Evolutionary conservation across 1,140 invertebrate species (phyloP).

Genomic region (Drosophila lacteicornis): DNA sequence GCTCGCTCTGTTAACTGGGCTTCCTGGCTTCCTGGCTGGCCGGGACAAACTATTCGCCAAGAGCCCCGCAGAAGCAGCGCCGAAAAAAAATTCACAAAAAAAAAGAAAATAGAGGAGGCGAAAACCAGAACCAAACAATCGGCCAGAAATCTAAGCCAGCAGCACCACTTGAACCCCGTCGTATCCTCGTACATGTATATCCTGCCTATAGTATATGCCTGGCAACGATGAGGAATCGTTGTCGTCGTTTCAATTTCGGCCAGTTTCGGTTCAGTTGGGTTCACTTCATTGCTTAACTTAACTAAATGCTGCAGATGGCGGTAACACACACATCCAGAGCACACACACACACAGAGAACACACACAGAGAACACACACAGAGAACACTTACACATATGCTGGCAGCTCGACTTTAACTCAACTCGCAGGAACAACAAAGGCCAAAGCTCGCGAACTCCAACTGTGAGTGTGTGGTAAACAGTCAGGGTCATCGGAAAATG

Average conservation of each 20-base stretch:
- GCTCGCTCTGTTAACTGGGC: slow-evolving; percentile 64
- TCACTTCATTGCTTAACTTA: slow-evolving; percentile 83
- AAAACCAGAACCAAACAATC: slow-evolving; percentile 66
- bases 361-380: slow-evolving; percentile 27
- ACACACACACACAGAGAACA: slow-evolving; percentile 11
- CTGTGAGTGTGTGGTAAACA: slow-evolving; percentile 20
- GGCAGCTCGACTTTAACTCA: slow-evolving; percentile 58
- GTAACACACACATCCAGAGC: slow-evolving; percentile 37
- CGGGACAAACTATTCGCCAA: slow-evolving; percentile 62
- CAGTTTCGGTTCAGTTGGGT: slow-evolving; percentile 79
- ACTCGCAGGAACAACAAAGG: slow-evolving; percentile 54
- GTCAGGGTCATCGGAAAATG: neutral
- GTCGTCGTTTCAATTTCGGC: slow-evolving; percentile 72
- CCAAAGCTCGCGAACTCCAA: slow-evolving; percentile 67
- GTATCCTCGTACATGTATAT: slow-evolving; percentile 34
- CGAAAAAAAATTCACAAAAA: slow-evolving; percentile 33
- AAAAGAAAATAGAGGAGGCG: slow-evolving; percentile 2
- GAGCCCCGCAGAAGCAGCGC: slow-evolving; percentile 43
- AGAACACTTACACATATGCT: neutral
- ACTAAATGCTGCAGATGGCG: slow-evolving; percentile 79
- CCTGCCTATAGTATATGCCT: slow-evolving; percentile 13
- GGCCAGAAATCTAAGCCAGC: slow-evolving; percentile 71
- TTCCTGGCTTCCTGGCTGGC: slow-evolving; percentile 56
- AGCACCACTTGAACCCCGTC: slow-evolving; percentile 69
- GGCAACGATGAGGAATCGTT: slow-evolving; percentile 43